Evolutionary conservation across 2,888 invertebrate genomes (phyloP).

Genomic region (Drosophila austrosaltans): DNA sequence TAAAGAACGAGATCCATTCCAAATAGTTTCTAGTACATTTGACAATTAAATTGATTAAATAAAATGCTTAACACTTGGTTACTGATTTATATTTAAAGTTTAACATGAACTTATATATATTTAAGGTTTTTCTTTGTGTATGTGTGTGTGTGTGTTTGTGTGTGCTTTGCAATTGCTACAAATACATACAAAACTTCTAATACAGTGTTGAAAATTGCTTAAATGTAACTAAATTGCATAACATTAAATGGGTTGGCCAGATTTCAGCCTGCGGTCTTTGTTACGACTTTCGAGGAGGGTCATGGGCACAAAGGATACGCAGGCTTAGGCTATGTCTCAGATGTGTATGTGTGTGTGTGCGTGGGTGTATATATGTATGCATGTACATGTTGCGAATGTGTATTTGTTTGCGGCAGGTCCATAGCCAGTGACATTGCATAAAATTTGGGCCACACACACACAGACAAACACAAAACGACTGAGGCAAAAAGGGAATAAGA

Average conservation of each 20-base stretch:
- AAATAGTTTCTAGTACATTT: slow-evolving; percentile 31
- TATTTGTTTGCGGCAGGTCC: slow-evolving; percentile 13
- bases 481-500: slow-evolving; percentile 8
- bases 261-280: slow-evolving; percentile 30
- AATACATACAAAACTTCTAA: slow-evolving; percentile 3
- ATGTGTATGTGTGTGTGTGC: background rate
- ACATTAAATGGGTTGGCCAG: slow-evolving; percentile 53
- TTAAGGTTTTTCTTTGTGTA: background rate
- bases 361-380: background rate
- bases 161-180: background rate
- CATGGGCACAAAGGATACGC: slow-evolving; percentile 18
- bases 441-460: slow-evolving; percentile 15
- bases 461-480: slow-evolving; percentile 2
- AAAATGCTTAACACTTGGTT: slow-evolving; percentile 3
- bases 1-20: slow-evolving; percentile 36
- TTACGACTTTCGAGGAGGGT: slow-evolving; percentile 14
- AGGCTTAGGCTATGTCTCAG: slow-evolving; percentile 3
- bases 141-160: background rate
- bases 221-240: slow-evolving; percentile 24
- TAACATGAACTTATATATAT: background rate
- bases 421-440: slow-evolving; percentile 22
- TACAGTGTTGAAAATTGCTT: slow-evolving; percentile 14
- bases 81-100: slow-evolving; percentile 1
- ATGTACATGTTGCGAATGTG: background rate
- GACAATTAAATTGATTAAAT: background rate